Evolutionary conservation across 1,140 invertebrate species (phyloP).

Genomic region (Apis cerana): DNA sequence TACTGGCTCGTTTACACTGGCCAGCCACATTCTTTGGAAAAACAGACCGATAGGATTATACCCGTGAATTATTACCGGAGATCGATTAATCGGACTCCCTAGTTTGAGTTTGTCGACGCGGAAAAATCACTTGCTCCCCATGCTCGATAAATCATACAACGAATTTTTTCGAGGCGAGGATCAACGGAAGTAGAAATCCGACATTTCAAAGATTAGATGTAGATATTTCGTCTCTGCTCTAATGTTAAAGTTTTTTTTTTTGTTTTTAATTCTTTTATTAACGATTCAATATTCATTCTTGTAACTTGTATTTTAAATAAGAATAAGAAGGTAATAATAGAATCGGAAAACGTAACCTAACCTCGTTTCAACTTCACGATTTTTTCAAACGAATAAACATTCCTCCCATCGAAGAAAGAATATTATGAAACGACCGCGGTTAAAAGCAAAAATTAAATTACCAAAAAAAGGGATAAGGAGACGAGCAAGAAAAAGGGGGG

Average conservation of each 20-base stretch:
- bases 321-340: too few relatives aligned
- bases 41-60: conserved; percentile 24
- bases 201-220: too few relatives aligned
- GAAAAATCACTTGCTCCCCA: not conserved
- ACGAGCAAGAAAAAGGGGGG: not conserved
- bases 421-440: too few relatives aligned
- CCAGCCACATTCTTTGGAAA: conserved; percentile 18
- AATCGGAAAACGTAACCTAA: too few relatives aligned
- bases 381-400: too few relatives aligned
- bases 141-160: not conserved
- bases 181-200: not conserved
- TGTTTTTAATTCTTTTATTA: too few relatives aligned
- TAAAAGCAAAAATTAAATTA: not conserved
- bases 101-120: not conserved
- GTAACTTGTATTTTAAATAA: too few relatives aligned
- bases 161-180: not conserved
- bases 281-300: too few relatives aligned
- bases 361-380: too few relatives aligned
- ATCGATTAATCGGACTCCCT: conserved; percentile 5
- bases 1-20: conserved; percentile 19
- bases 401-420: too few relatives aligned
- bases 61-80: conserved; percentile 19
- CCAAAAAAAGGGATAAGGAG: not conserved
- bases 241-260: too few relatives aligned
- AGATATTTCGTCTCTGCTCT: too few relatives aligned